Conservation (phyloP, 1,140 invertebrate genomes). For the Aphis gossypii region DNA sequence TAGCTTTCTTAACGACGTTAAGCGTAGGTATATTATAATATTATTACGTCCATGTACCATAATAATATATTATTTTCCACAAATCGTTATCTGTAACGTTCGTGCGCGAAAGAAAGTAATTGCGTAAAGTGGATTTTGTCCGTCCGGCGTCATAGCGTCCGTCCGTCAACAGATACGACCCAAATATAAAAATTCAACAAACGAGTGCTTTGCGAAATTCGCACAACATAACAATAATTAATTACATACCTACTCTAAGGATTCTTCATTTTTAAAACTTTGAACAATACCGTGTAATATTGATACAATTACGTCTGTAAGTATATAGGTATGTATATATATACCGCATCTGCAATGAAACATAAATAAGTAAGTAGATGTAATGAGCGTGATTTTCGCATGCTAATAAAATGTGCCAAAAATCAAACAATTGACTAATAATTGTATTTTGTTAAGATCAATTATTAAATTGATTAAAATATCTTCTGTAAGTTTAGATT, state of each 20-base stretch:
- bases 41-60: not conserved
- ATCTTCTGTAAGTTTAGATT: not conserved
- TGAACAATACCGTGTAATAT: not conserved
- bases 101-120: not conserved
- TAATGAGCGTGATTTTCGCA: not conserved
- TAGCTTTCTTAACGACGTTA: not conserved
- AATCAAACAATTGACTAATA: not conserved
- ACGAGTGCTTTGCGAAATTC: not conserved
- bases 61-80: not conserved
- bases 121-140: not conserved
- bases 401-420: slow-evolving; percentile 16
- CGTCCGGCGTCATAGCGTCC: slow-evolving; percentile 16
- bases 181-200: not conserved
- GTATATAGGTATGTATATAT: not conserved
- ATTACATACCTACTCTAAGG: not conserved
- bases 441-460: not conserved
- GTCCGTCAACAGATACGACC: not conserved
- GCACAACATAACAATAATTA: not conserved
- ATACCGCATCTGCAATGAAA: not conserved
- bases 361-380: not conserved
- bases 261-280: not conserved
- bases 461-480: not conserved
- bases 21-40: not conserved
- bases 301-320: not conserved
- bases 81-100: not conserved